phyloP scores from a whole-genome alignment of 2,113 vertebrate genomes.

The Perccottus glenii region DNA sequence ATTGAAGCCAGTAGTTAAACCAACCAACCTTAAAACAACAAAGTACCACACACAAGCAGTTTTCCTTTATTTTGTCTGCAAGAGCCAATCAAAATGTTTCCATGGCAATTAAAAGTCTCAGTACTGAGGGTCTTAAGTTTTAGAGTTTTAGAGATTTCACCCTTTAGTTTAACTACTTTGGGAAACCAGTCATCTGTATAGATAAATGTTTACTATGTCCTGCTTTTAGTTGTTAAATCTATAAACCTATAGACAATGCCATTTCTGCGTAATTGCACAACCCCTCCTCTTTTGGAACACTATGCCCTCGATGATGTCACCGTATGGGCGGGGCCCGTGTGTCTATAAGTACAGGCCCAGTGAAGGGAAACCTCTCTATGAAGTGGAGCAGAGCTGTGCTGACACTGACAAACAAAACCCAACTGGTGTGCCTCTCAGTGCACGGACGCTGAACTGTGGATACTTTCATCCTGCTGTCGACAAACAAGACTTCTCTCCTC shows the following conservation, averaged over 20 bases:
- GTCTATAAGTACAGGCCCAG: constrained; percentile 72
- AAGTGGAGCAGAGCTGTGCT: constrained; percentile 50
- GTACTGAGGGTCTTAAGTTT: too few relatives aligned
- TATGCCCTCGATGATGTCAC: constrained; percentile 59
- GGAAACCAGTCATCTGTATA: too few relatives aligned
- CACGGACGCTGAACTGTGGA: constrained; percentile 35
- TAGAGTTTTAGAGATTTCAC: too few relatives aligned
- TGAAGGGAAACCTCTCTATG: constrained; percentile 57
- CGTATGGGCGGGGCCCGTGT: constrained; percentile 36
- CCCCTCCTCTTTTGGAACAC: constrained; percentile 24
- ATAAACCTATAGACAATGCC: not conserved
- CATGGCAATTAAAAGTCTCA: too few relatives aligned
- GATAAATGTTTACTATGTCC: too few relatives aligned
- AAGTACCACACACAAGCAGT: too few relatives aligned
- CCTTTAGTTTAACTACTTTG: too few relatives aligned
- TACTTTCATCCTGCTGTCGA: constrained; percentile 25
- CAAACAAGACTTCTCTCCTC: constrained; percentile 3
- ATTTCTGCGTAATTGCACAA: not conserved
- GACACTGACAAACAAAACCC: constrained; percentile 12
- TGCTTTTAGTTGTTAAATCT: too few relatives aligned
- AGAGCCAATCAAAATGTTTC: too few relatives aligned
- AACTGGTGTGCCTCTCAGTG: constrained; percentile 22
- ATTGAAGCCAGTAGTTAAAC: too few relatives aligned
- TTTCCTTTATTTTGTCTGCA: too few relatives aligned
- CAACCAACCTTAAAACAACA: too few relatives aligned